Evolutionary conservation across 2,113 vertebrate species (phyloP).

Genomic region (Morphnarchus princeps): DNA sequence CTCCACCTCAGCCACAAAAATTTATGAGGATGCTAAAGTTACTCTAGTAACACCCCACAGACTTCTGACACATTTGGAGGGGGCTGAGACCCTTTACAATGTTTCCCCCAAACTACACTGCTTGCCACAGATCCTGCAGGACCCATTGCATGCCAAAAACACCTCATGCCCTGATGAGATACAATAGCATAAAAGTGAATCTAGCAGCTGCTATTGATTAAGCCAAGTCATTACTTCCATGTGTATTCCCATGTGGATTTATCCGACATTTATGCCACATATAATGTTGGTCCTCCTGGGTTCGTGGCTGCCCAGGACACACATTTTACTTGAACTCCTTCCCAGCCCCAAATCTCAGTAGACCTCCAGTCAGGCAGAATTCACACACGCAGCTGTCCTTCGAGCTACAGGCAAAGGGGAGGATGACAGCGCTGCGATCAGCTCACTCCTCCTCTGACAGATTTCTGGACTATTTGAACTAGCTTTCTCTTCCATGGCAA

Average conservation of each 20-base stretch:
- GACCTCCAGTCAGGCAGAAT: conserved; percentile 17
- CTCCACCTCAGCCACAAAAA: not conserved
- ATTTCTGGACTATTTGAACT: conserved; percentile 4
- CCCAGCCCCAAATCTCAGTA: not conserved
- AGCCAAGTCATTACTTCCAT: conserved; percentile 40
- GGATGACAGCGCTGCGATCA: not conserved
- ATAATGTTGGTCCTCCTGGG: conserved; percentile 28
- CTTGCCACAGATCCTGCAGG: not conserved
- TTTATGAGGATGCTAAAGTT: not conserved
- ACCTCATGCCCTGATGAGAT: conserved; percentile 1
- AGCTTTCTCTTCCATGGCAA: conserved; percentile 1
- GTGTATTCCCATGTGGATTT: not conserved
- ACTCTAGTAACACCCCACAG: not conserved
- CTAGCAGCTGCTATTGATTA: conserved; percentile 56
- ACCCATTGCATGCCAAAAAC: not conserved
- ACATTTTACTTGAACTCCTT: conserved; percentile 27
- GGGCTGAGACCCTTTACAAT: not conserved
- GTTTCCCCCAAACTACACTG: not conserved
- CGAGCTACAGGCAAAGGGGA: not conserved
- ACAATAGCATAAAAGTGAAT: conserved; percentile 16
- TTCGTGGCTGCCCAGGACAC: not conserved
- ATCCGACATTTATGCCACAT: conserved; percentile 35
- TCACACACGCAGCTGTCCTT: not conserved
- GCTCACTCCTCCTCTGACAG: not conserved
- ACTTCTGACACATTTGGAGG: not conserved